These are phyloP conservation scores for Calliphora vicina DNA, from an alignment of 1,140 invertebrate species.

Conservation along the genomic window DNA sequence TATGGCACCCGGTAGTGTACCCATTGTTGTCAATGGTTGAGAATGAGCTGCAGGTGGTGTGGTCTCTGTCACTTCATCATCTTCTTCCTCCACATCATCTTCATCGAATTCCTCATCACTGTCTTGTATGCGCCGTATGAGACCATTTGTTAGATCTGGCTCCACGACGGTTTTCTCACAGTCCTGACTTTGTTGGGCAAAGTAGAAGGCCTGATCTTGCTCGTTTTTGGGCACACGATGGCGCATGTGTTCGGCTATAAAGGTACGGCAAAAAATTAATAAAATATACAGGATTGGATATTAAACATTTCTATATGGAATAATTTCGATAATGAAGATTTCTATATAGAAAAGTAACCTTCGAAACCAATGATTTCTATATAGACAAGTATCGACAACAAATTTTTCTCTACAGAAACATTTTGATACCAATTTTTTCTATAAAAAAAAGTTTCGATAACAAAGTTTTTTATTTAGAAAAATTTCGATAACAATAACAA, in stretches of 20 bases:
- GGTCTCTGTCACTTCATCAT: conserved; percentile 40
- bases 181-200: conserved; percentile 56
- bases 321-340: too few species aligned
- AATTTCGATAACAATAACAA: too few species aligned
- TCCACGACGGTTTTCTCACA: conserved; percentile 60
- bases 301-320: too few species aligned
- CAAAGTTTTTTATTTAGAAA: too few species aligned
- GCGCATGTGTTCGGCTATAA: conserved; percentile 61
- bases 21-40: conserved; percentile 30
- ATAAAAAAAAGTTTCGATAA: too few species aligned
- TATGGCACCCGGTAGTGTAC: conserved; percentile 43
- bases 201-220: conserved; percentile 58
- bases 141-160: conserved; percentile 57
- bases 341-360: too few species aligned
- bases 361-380: too few species aligned
- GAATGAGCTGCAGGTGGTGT: conserved; percentile 59
- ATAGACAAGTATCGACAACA: too few species aligned
- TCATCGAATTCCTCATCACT: conserved; percentile 60
- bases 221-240: conserved; percentile 59
- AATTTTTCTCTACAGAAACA: too few species aligned
- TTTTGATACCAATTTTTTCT: too few species aligned
- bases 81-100: conserved; percentile 53
- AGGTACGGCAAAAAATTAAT: not conserved
- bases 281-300: too few species aligned
- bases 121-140: conserved; percentile 58